Percentiles rank a stretch among this genome's conserved stretches.
phyloP scores from a whole-genome alignment of 2,888 invertebrate genomes.

The Margaritifera margaritifera region DNA sequence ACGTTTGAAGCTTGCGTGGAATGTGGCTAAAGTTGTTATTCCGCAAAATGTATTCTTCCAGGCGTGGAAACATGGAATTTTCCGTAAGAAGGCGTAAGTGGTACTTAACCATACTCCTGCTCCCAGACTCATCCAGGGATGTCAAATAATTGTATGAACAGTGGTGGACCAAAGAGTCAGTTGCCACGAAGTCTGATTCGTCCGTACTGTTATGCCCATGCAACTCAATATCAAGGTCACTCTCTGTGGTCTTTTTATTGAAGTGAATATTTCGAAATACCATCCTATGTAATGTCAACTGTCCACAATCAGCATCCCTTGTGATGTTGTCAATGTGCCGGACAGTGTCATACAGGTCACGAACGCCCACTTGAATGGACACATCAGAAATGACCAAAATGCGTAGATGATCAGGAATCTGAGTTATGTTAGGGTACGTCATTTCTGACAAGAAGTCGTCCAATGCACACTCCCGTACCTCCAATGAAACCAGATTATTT shows the following conservation, averaged over 20 bases:
- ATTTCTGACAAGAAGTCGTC: slow-evolving; percentile 34
- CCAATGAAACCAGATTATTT: slow-evolving; percentile 21
- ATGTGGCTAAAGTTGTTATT: slow-evolving; percentile 29
- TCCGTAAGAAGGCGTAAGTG: slow-evolving; percentile 33
- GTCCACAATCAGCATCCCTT: slow-evolving; percentile 36
- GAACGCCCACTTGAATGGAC: slow-evolving; percentile 27
- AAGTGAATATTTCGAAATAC: slow-evolving; percentile 30
- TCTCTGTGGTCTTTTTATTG: slow-evolving; percentile 26
- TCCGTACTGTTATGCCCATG: slow-evolving; percentile 3
- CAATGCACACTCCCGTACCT: slow-evolving; percentile 21
- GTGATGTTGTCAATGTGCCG: slow-evolving; percentile 20
- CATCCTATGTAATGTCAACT: slow-evolving; percentile 24
- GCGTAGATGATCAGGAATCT: slow-evolving; percentile 18
- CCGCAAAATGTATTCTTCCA: slow-evolving; percentile 39
- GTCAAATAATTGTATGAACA: slow-evolving; percentile 26
- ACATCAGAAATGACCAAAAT: slow-evolving; percentile 17
- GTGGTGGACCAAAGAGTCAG: not conserved
- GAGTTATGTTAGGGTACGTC: slow-evolving; percentile 11
- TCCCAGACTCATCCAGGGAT: slow-evolving; percentile 35
- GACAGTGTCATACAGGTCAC: slow-evolving; percentile 17
- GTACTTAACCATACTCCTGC: slow-evolving; percentile 29
- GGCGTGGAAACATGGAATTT: slow-evolving; percentile 27
- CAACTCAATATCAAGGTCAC: slow-evolving; percentile 16
- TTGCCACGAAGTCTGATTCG: not conserved
- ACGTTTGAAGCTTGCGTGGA: slow-evolving; percentile 23